Percentiles rank a stretch among this genome's conserved stretches.
Conservation (phyloP, 2,888 invertebrate species). For the Drosophila anomalipes region DNA sequence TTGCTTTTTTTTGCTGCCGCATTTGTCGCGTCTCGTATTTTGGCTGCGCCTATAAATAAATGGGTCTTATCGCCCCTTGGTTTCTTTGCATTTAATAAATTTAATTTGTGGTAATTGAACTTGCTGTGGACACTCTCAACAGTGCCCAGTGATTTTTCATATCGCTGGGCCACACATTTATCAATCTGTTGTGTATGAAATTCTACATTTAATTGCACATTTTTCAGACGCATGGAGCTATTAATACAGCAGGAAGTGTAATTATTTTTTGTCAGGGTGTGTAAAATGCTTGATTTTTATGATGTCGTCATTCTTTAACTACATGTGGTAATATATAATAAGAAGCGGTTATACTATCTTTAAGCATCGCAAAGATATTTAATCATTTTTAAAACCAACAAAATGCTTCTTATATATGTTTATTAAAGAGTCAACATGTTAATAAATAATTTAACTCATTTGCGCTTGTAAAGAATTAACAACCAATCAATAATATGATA, state of each 20-base stretch:
- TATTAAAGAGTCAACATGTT: background rate
- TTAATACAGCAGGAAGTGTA: conserved; percentile 50
- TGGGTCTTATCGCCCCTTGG: conserved; percentile 62
- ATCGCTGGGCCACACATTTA: conserved; percentile 37
- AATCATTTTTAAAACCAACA: background rate
- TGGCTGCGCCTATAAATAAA: conserved; percentile 75
- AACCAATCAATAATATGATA: background rate
- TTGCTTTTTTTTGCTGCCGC: conserved; percentile 13
- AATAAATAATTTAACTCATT: background rate
- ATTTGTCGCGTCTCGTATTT: conserved; percentile 45
- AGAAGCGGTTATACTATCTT: background rate
- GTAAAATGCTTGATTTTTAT: background rate
- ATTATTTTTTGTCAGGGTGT: conserved; percentile 19
- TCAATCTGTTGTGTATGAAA: conserved; percentile 47
- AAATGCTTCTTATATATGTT: background rate
- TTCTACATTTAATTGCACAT: conserved; percentile 54
- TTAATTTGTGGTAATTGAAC: conserved; percentile 79
- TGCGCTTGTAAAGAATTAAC: background rate
- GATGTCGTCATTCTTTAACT: background rate
- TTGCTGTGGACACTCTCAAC: conserved; percentile 39
- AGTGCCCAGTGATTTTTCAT: conserved; percentile 31
- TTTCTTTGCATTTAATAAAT: conserved; percentile 70
- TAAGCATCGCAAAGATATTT: background rate
- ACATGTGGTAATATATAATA: background rate
- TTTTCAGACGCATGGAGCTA: conserved; percentile 40